Base-by-base conservation (phyloP, 2,797 vertebrate genomes). In the Euthynnus affinis region DNA sequence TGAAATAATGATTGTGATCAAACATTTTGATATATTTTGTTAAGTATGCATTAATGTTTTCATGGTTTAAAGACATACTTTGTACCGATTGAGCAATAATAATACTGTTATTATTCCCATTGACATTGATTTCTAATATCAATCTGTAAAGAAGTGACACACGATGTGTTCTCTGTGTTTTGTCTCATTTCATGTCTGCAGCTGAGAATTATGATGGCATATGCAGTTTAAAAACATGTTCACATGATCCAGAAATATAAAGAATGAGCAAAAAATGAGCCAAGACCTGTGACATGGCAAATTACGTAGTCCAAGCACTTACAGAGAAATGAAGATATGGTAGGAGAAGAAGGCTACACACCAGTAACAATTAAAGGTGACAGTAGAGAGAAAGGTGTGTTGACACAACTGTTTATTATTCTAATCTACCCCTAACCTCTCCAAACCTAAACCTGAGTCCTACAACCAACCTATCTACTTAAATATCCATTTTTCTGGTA, bases 401-500 rank as follows among this genome's bases (percentile, higher is more conserved):
- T 25, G 13, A 53, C 56, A 9, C 9, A 46, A 25, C 23, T 62
- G 20, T 42, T 34, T 49, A 34, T 60, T 14, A 49, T 18, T 49
- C 25, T 12, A 23, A 34, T 51, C 32, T n/a, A 20, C 13, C 6
- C 15, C 23, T 29, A 17, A 32, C 25, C 6, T 48, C 42, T 40
- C 15, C 27, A 64, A 52, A 65, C 23, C 29, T 44, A 29, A 71
- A 68, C 44, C 18, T 12, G 51, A 40, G 40, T 56, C 15, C 55
- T 13, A 15, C 63, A 53, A 53, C 10, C 23, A 55, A 27, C 5
- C 23, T 27, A 4, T 29, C 20, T 51, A 44, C 58, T 58, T 72
- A 25, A 55, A 57, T 32, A 72, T 46, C 59, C 25, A 70, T 42
- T 40, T 59, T 66, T 66, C 51, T 48, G 60, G 49, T 72, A 44